phyloP scores from a whole-genome alignment of 1,140 invertebrate species.

The Drosophila obscura region DNA sequence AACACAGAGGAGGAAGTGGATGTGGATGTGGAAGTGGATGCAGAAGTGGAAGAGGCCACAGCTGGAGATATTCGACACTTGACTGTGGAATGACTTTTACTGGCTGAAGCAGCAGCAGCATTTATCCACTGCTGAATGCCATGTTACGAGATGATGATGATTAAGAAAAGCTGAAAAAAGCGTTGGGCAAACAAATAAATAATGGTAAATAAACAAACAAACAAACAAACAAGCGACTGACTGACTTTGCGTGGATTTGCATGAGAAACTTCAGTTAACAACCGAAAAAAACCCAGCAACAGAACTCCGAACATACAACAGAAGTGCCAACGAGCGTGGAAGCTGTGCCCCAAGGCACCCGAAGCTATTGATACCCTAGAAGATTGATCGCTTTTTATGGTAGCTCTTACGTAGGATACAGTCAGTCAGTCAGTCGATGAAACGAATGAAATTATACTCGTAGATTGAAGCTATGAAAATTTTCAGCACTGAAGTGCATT shows the following conservation, averaged over 20 bases:
- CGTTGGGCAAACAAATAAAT: slow-evolving; percentile 57
- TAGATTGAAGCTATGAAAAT: too few species aligned
- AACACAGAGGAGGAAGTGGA: background rate
- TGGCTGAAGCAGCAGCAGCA: background rate
- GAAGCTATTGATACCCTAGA: too few species aligned
- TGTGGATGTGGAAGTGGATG: background rate
- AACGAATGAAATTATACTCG: too few species aligned
- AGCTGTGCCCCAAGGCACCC: too few species aligned
- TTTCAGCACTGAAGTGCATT: too few species aligned
- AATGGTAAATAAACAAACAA: slow-evolving; percentile 46
- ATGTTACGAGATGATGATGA: slow-evolving; percentile 20
- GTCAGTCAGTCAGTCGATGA: too few species aligned
- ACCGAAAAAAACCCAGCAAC: slow-evolving; percentile 21
- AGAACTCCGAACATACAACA: too few species aligned
- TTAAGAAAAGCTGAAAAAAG: slow-evolving; percentile 68
- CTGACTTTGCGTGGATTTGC: slow-evolving; percentile 65
- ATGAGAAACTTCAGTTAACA: slow-evolving; percentile 74
- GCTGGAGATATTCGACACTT: slow-evolving; percentile 32
- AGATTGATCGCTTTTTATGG: too few species aligned
- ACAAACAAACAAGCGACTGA: slow-evolving; percentile 58
- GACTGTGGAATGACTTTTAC: slow-evolving; percentile 28
- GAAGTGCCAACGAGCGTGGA: too few species aligned
- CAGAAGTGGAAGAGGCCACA: slow-evolving; percentile 36
- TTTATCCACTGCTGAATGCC: slow-evolving; percentile 7
- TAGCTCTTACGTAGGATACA: too few species aligned